These are phyloP conservation scores for Halichoerus grypus DNA, from an alignment of 2,113 vertebrate genomes.

Conservation along the genomic window DNA sequence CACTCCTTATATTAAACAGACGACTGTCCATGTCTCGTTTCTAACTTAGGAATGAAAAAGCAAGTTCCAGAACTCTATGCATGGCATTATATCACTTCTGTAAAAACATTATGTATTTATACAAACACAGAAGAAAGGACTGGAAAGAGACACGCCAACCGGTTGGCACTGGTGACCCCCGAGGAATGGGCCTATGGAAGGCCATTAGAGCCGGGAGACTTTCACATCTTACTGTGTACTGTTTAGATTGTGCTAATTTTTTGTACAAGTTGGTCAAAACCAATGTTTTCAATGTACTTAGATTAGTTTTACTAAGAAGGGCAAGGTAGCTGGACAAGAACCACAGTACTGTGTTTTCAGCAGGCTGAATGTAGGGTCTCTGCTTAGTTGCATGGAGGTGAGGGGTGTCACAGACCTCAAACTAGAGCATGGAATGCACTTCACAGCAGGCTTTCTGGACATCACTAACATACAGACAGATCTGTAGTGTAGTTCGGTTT, in stretches of 20 bases:
- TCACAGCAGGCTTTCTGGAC: background rate
- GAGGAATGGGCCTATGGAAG: background rate
- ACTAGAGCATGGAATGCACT: accelerated
- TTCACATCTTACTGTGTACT: background rate
- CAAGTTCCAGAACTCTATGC: background rate
- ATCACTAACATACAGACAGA: background rate
- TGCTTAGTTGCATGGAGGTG: background rate
- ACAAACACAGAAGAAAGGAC: background rate
- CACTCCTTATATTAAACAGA: background rate
- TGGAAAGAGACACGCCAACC: background rate
- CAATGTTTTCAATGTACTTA: background rate
- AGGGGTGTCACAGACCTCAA: background rate
- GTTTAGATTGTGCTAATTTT: background rate
- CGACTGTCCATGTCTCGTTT: conserved; percentile 3
- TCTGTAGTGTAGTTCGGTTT: background rate
- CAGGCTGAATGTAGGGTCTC: background rate
- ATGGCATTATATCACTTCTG: background rate
- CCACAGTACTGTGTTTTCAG: background rate
- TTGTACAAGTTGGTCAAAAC: background rate
- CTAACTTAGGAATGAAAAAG: background rate
- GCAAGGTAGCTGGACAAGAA: background rate
- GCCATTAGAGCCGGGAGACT: background rate
- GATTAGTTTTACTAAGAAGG: conserved; percentile 13
- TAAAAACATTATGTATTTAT: background rate
- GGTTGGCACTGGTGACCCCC: background rate